A percentile compares a stretch with the other conserved stretches of the same genome.
These are phyloP conservation scores for Leptobrachium leishanense DNA, from an alignment of 2,113 vertebrate species.

Conservation along the genomic window DNA sequence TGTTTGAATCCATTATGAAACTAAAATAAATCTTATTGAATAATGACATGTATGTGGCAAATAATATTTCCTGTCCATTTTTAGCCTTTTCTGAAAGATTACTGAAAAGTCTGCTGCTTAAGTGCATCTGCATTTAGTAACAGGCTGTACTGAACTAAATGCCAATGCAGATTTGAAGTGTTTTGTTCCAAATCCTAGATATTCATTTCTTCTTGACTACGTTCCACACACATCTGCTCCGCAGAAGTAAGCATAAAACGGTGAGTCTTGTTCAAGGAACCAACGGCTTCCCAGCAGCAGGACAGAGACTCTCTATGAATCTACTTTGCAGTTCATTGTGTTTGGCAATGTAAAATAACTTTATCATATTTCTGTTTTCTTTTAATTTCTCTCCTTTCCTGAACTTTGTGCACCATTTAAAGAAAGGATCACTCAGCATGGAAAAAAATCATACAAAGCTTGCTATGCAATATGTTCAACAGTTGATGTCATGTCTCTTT, in stretches of 20 bases:
- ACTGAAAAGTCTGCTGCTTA: not conserved
- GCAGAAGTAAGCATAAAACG: constrained; percentile 22
- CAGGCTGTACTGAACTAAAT: constrained; percentile 1
- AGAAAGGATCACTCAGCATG: no score
- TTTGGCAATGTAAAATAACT: constrained; percentile 21
- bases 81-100: constrained; percentile 2
- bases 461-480: no score
- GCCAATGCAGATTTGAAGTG: constrained; percentile 24
- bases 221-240: constrained; percentile 32
- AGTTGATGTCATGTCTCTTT: no score
- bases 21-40: not conserved
- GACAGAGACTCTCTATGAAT: constrained; percentile 22
- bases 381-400: constrained; percentile 24
- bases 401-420: not conserved
- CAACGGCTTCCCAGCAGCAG: constrained; percentile 32
- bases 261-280: constrained; percentile 16
- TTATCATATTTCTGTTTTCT: constrained; percentile 32
- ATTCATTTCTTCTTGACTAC: constrained; percentile 33
- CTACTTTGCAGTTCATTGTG: constrained; percentile 32
- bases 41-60: not conserved
- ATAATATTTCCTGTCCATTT: not conserved
- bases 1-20: no score
- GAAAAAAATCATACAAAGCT: no score
- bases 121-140: constrained; percentile 28
- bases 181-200: constrained; percentile 32